These are phyloP conservation scores for Carcina quercana DNA, from an alignment of 2,888 invertebrate species.

Conservation along the genomic window DNA sequence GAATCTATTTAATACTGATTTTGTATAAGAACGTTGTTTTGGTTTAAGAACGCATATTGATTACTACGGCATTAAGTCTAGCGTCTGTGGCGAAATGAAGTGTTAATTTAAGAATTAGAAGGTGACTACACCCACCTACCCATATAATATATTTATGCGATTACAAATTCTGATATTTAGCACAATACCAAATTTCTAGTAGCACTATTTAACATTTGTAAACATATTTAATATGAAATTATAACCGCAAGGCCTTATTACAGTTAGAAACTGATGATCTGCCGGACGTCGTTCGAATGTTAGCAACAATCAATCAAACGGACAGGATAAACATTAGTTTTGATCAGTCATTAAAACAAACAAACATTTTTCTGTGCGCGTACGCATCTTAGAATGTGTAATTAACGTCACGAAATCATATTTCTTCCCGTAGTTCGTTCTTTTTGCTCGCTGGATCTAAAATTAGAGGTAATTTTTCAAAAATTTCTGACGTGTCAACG, in stretches of 20 bases:
- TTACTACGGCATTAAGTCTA: too few relatives aligned
- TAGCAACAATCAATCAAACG: constrained; percentile 48
- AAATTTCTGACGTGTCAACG: constrained; percentile 14
- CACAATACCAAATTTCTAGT: too few relatives aligned
- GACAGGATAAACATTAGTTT: constrained; percentile 55
- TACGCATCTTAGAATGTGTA: constrained; percentile 33
- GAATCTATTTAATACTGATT: too few relatives aligned
- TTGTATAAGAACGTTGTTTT: too few relatives aligned
- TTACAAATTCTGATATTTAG: too few relatives aligned
- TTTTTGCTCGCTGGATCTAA: constrained; percentile 16
- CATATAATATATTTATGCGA: too few relatives aligned
- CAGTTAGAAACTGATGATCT: constrained; percentile 19
- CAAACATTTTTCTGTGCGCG: constrained; percentile 39
- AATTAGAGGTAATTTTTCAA: constrained; percentile 25
- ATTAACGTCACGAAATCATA: constrained; percentile 52
- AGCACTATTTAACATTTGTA: too few relatives aligned
- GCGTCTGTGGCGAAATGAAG: too few relatives aligned
- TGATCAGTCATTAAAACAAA: constrained; percentile 55
- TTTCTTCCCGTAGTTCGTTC: constrained; percentile 26
- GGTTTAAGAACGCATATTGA: too few relatives aligned
- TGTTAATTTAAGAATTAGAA: too few relatives aligned
- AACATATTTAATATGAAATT: too few relatives aligned
- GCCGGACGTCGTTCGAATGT: constrained; percentile 30
- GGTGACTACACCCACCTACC: too few relatives aligned
- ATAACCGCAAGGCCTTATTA: constrained; percentile 31